Conservation (phyloP, 2,797 vertebrate genomes). For the Chlorospingus flavigularis region DNA sequence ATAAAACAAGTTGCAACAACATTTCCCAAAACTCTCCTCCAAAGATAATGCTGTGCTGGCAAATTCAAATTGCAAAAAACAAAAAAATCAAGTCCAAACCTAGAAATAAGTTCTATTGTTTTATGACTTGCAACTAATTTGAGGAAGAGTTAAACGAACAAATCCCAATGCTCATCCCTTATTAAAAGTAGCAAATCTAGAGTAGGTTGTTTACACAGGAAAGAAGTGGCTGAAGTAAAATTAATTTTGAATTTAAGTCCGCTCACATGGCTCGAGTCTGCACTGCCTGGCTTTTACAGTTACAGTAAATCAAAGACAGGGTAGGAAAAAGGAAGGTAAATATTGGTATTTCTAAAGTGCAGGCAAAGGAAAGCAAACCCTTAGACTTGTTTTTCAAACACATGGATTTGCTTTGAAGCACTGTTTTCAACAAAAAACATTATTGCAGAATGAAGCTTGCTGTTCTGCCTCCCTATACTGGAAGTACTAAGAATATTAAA, state of each 20-base stretch:
- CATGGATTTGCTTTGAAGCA: background rate
- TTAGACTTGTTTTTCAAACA: background rate
- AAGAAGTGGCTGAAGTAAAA: background rate
- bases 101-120: background rate
- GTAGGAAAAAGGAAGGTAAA: background rate
- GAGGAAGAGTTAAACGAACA: background rate
- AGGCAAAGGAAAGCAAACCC: constrained; percentile 12
- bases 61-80: background rate
- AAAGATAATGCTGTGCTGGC: background rate
- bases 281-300: background rate
- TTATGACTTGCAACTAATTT: background rate
- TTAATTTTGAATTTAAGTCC: background rate
- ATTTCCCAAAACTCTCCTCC: background rate
- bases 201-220: background rate
- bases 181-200: background rate
- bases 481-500: background rate
- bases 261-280: accelerated
- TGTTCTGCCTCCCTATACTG: accelerated
- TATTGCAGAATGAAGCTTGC: background rate
- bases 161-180: background rate
- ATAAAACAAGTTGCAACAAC: constrained; percentile 13
- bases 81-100: background rate
- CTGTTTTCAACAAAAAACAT: background rate
- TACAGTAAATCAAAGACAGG: background rate
- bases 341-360: constrained; percentile 27